Conservation (phyloP, 2,113 vertebrate species). For the Coreoperca whiteheadi region DNA sequence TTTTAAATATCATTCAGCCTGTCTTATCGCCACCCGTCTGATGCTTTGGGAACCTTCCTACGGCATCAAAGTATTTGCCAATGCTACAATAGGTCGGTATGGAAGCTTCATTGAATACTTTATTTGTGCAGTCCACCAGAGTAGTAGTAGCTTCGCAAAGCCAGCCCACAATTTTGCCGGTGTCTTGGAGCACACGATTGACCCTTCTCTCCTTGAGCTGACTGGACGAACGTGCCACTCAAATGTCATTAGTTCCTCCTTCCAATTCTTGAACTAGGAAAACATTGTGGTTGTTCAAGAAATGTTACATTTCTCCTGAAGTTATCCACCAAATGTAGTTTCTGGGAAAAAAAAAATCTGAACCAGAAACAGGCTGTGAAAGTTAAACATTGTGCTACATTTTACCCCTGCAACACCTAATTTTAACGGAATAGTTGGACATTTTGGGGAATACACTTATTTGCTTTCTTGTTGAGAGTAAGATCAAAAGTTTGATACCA, state of each 20-base stretch:
- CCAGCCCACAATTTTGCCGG: not conserved
- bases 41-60: not conserved
- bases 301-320: not conserved
- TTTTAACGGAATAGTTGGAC: not conserved
- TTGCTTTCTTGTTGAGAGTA: not conserved
- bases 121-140: not conserved
- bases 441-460: not conserved
- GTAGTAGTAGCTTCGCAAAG: conserved; percentile 15
- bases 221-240: not conserved
- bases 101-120: conserved; percentile 11
- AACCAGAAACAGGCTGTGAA: not conserved
- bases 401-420: too few relatives aligned
- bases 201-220: not conserved
- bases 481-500: not conserved
- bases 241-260: not conserved
- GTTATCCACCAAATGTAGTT: not conserved
- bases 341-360: not conserved
- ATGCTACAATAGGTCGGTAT: not conserved
- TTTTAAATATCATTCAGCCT: not conserved
- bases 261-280: not conserved
- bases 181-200: not conserved
- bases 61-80: not conserved
- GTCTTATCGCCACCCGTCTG: conserved; percentile 14
- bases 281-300: not conserved
- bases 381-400: not conserved